phyloP scores from a whole-genome alignment of 2,797 vertebrate species.

The Chaetodon trifasciatus region DNA sequence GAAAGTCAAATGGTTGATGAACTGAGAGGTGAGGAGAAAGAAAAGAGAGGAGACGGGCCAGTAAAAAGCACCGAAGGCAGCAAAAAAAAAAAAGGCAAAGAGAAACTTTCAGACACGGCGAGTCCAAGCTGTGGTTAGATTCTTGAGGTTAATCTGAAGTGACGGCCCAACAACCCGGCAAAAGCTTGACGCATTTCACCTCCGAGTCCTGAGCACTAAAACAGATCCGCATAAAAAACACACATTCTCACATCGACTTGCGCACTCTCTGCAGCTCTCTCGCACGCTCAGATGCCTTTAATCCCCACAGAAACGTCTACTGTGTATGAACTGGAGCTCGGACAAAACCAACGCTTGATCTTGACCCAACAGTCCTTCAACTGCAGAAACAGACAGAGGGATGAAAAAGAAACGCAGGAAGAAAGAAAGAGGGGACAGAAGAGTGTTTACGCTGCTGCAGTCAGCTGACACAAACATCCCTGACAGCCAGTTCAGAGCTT shows the following conservation, averaged over 20 bases:
- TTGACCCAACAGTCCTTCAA: conserved; percentile 50
- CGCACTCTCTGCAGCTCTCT: conserved; percentile 36
- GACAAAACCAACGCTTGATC: conserved; percentile 58
- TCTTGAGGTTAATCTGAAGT: conserved; percentile 70
- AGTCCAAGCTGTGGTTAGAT: conserved; percentile 45
- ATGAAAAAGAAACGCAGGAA: background rate
- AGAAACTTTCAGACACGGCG: conserved; percentile 43
- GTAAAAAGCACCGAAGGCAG: conserved; percentile 29
- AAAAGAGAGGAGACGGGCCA: conserved; percentile 5
- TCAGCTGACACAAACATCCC: conserved; percentile 42
- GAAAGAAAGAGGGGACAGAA: conserved; percentile 13
- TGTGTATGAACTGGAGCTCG: conserved; percentile 54
- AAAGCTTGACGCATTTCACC: conserved; percentile 70
- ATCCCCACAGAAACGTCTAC: conserved; percentile 57
- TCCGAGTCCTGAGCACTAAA: conserved; percentile 68
- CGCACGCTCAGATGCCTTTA: conserved; percentile 67
- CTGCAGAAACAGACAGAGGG: conserved; percentile 14
- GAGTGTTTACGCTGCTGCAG: conserved; percentile 38
- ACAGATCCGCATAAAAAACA: conserved; percentile 61
- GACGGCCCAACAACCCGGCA: conserved; percentile 70
- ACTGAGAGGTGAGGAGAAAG: background rate
- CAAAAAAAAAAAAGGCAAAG: conserved; percentile 34
- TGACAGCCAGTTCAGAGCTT: conserved; percentile 51
- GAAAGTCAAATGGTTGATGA: conserved; percentile 8
- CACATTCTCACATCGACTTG: conserved; percentile 44